phyloP scores from a whole-genome alignment of 2,797 vertebrate genomes.

The Peromyscus aztecus region DNA sequence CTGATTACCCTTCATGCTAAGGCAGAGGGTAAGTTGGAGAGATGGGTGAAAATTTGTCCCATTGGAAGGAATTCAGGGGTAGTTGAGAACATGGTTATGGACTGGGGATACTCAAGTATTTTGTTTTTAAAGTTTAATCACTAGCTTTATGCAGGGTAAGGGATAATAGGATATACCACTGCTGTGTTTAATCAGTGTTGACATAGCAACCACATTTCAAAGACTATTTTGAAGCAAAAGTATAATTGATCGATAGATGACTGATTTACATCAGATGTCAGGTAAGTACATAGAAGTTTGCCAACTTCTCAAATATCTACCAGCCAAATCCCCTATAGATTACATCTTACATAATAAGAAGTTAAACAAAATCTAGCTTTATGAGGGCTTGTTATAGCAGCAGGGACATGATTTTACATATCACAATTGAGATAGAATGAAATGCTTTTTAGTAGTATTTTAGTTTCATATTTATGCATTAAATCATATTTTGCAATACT shows the following conservation, averaged over 20 bases:
- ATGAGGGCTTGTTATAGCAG: conserved; percentile 13
- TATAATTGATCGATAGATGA: conserved; percentile 19
- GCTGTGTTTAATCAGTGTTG: conserved; percentile 1
- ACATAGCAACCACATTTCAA: conserved; percentile 32
- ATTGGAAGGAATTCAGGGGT: conserved; percentile 63
- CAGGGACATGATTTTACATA: conserved; percentile 28
- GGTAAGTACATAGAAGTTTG: neutral
- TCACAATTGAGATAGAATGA: neutral
- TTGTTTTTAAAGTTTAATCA: conserved; percentile 55
- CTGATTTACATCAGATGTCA: conserved; percentile 33
- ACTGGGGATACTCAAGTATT: neutral
- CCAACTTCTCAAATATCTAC: neutral
- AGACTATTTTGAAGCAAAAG: conserved; percentile 62
- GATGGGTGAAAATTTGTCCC: conserved; percentile 70
- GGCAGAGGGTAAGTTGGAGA: conserved; percentile 70
- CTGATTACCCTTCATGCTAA: conserved; percentile 58
- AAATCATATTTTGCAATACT: conserved; percentile 23
- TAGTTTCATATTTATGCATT: neutral
- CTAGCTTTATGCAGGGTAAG: neutral
- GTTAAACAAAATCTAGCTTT: conserved; percentile 50
- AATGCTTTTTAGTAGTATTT: conserved; percentile 35
- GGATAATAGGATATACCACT: neutral
- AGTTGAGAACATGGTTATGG: conserved; percentile 6
- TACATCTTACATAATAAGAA: conserved; percentile 28
- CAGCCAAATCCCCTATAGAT: neutral